A percentile compares a stretch with the other conserved stretches of the same genome.
These are phyloP conservation scores for Tetrao urogallus DNA, from an alignment of 2,113 vertebrate species.

Conservation along the genomic window DNA sequence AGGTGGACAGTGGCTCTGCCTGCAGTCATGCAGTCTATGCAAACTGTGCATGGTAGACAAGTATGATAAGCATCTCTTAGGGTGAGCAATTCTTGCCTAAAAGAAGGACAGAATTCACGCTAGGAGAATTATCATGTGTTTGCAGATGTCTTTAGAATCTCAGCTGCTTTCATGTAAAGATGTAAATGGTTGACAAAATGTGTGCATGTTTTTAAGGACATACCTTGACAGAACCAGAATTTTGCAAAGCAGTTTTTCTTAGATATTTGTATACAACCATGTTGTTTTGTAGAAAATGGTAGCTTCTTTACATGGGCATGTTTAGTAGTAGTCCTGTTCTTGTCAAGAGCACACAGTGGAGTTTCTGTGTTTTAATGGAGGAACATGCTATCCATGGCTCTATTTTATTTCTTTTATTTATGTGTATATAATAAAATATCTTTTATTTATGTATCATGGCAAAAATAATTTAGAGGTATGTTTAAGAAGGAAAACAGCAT, in stretches of 20 bases:
- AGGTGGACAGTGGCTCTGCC: background rate
- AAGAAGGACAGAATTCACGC: background rate
- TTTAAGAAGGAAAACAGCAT: background rate
- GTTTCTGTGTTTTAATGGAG: background rate
- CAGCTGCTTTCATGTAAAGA: background rate
- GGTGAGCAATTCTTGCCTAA: background rate
- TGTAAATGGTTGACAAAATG: background rate
- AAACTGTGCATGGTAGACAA: background rate
- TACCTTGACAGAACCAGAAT: background rate
- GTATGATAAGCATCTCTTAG: background rate
- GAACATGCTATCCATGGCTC: background rate
- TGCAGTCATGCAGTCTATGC: background rate
- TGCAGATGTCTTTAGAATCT: background rate
- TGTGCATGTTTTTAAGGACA: accelerated
- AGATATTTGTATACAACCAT: background rate
- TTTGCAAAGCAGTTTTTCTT: background rate
- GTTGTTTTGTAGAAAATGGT: background rate
- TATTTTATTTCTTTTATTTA: background rate
- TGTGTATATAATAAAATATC: too few species aligned
- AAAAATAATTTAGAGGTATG: background rate
- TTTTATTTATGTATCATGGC: background rate
- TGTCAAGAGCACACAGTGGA: background rate
- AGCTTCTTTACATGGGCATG: background rate
- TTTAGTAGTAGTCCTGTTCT: background rate
- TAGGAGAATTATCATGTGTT: background rate